These are phyloP conservation scores for Sycophila texana DNA, from an alignment of 2,888 invertebrate genomes.

Conservation along the genomic window DNA sequence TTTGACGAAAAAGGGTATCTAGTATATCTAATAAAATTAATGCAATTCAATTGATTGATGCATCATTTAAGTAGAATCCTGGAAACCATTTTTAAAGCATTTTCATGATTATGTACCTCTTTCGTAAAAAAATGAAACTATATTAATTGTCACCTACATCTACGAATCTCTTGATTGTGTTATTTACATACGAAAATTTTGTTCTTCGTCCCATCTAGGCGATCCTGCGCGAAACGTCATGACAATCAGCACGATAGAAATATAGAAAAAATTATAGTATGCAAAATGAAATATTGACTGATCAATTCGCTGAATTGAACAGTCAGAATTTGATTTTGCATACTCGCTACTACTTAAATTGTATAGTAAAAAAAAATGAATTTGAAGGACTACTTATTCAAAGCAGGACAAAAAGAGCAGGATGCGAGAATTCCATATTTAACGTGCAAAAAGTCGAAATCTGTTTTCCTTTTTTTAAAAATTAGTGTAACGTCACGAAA, in stretches of 20 bases:
- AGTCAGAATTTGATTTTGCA: slow-evolving; percentile 29
- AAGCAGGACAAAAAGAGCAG: not conserved
- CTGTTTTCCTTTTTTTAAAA: not conserved
- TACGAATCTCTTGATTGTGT: slow-evolving; percentile 20
- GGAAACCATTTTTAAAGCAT: slow-evolving; percentile 12
- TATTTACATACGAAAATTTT: slow-evolving; percentile 46
- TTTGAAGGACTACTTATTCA: slow-evolving; percentile 30
- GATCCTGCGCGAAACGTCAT: not conserved
- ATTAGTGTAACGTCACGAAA: not conserved
- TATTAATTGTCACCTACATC: slow-evolving; percentile 12
- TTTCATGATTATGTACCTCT: not conserved
- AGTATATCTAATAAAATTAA: not conserved
- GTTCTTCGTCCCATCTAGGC: slow-evolving; percentile 22
- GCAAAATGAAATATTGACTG: too few species aligned
- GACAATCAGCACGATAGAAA: slow-evolving; percentile 1
- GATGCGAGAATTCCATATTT: slow-evolving; percentile 8
- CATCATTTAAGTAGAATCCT: not conserved
- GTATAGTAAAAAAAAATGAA: not conserved
- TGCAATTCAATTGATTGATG: not conserved
- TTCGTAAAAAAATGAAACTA: slow-evolving; percentile 2
- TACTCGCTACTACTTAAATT: not conserved
- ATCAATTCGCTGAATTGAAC: too few species aligned
- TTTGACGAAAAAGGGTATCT: not conserved
- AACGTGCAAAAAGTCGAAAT: not conserved
- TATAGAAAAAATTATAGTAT: too few species aligned